Evolutionary conservation across 2,888 invertebrate species (phyloP).

Genomic region (Microdon myrmicae): DNA sequence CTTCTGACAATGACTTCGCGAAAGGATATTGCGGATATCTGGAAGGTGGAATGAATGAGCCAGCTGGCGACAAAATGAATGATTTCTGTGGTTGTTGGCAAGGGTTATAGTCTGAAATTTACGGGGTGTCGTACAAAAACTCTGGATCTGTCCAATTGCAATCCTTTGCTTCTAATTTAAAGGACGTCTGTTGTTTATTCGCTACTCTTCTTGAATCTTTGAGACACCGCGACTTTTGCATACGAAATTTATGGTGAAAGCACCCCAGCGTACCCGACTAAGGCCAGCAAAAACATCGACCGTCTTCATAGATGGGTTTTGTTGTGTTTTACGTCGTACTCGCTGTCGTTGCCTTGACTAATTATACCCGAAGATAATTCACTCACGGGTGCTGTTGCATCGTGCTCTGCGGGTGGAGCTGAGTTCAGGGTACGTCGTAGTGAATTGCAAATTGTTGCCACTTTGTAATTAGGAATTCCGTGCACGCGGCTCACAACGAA

Average conservation of each 20-base stretch:
- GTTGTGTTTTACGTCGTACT: conserved; percentile 11
- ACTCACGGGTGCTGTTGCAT: conserved; percentile 45
- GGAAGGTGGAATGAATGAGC: conserved; percentile 39
- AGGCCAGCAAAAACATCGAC: background rate
- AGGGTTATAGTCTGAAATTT: conserved; percentile 22
- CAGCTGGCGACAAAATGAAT: conserved; percentile 47
- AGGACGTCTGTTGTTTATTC: conserved; percentile 31
- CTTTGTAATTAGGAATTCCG: conserved; percentile 49
- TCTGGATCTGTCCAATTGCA: conserved; percentile 40
- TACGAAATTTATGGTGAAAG: conserved; percentile 40
- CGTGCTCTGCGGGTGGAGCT: too few species aligned
- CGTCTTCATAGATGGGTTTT: conserved; percentile 10
- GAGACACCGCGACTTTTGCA: conserved; percentile 38
- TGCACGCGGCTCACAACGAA: conserved; percentile 57
- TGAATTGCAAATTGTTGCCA: conserved; percentile 51
- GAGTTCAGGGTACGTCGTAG: conserved; percentile 19
- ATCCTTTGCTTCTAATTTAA: conserved; percentile 52
- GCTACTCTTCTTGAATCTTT: too few species aligned
- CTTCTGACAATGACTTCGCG: conserved; percentile 6
- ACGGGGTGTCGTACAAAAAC: conserved; percentile 25
- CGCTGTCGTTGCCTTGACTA: conserved; percentile 43
- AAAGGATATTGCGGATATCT: conserved; percentile 26
- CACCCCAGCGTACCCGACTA: too few species aligned
- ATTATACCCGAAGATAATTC: conserved; percentile 51
- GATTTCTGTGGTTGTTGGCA: conserved; percentile 33